Base-by-base conservation (phyloP, 2,113 vertebrate genomes). In the Pteropus alecto region DNA sequence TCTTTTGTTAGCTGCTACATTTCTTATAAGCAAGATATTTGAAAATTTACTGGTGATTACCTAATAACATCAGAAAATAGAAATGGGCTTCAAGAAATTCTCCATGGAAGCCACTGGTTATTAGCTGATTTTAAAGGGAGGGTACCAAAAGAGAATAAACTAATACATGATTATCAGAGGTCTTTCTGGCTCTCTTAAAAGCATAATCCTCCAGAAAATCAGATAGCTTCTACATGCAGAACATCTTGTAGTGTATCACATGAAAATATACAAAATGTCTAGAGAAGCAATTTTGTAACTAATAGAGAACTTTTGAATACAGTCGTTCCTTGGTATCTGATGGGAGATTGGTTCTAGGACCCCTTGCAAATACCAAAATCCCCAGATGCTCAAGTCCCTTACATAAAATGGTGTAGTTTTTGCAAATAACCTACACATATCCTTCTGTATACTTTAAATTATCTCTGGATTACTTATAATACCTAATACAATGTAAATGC, bases 21-120 rank as follows among this genome's bases (percentile, higher is more conserved):
- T 85, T 93, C 28, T 85, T 46, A 83, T 95, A 94, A 60, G 22
- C 26, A 97, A 93, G 19, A 56, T 82, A 54, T 90, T 93, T 70
- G 43, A 89, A 92, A 86, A 91, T 67, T 76, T 21, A 61, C 18
- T 35, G 61, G 3, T 90, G 28, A 74, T 78, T 67, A 35, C 26
- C 33, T 63, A 54, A 71, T 82, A 92, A 16, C 2, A 76, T 86
- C 61, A 91, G 28, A 65, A 38, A 95, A 46, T 81, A 82, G 71
- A n/a, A 92, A 95, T 86, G 21, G 2, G 33, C 13, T 91, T 93
- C 71, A 70, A 58, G 65, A 95, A 92, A 76, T 8, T 81, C 89
- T 95, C 18, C 28, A 7, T 65, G 21, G 51, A 96, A 82, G 24
- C 8, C 24, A 77, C 90, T 89, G 35, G 2, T 74, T 93, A 88